A percentile compares a stretch with the other conserved stretches of the same genome.
Evolutionary conservation across 2,113 vertebrate species (phyloP).

Genomic region (Sphyrna mokarran): DNA sequence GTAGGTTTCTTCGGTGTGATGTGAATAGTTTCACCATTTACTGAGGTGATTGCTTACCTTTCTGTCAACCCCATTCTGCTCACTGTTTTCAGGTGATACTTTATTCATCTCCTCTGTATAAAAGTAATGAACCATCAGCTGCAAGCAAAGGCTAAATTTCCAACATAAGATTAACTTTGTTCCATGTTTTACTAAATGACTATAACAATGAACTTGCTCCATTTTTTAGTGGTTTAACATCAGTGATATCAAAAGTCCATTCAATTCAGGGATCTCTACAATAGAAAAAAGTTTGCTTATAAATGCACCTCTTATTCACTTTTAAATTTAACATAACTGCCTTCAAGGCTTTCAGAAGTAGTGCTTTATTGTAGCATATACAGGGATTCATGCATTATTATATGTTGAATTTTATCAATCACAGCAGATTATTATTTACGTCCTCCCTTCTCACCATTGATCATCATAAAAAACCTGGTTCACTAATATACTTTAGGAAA

Average conservation of each 20-base stretch:
- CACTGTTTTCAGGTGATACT: background rate
- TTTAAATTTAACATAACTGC: background rate
- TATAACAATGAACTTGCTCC: background rate
- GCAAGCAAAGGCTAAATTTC: background rate
- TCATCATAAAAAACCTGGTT: too few relatives aligned
- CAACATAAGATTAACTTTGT: background rate
- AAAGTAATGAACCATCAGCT: background rate
- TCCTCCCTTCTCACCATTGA: too few relatives aligned
- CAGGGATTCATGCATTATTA: background rate
- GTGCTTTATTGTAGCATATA: background rate
- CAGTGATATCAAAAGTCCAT: background rate
- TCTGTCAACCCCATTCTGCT: too few relatives aligned
- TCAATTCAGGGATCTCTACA: background rate
- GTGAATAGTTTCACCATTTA: background rate
- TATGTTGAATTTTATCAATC: background rate
- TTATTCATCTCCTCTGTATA: background rate
- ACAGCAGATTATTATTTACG: too few relatives aligned
- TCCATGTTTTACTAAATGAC: background rate
- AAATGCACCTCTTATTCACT: background rate
- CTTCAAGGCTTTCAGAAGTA: background rate
- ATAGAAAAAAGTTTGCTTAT: background rate
- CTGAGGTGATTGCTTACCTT: background rate
- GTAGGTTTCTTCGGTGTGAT: background rate
- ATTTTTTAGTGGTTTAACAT: background rate
- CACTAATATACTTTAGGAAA: too few relatives aligned